Percentiles rank a stretch among this genome's conserved stretches.
Conservation (phyloP, 2,797 vertebrate species). For the Acanthiza pusilla region DNA sequence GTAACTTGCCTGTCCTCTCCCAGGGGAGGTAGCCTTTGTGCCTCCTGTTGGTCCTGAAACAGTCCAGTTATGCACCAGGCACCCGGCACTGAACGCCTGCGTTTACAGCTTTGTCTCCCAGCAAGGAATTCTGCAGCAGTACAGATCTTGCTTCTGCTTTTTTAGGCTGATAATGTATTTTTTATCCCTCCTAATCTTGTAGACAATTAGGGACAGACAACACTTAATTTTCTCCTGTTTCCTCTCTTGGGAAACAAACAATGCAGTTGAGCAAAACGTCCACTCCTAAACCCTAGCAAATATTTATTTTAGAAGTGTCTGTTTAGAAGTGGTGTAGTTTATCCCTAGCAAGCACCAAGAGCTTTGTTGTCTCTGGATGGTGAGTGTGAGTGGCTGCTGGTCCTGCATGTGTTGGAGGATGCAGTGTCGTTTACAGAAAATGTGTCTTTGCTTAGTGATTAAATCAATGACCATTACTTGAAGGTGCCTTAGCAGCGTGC, state of each 20-base stretch:
- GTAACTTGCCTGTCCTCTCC: constrained; percentile 30
- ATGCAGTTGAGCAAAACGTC: constrained; percentile 27
- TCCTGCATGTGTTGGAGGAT: constrained; percentile 1
- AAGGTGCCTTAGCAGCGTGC: constrained; percentile 43
- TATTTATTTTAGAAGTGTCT: constrained; percentile 53
- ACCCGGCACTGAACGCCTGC: constrained; percentile 50
- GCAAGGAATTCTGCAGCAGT: constrained; percentile 65
- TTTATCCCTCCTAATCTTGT: constrained; percentile 63
- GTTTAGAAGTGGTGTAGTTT: background rate
- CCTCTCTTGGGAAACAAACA: constrained; percentile 12
- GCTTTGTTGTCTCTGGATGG: constrained; percentile 18
- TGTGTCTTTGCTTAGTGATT: constrained; percentile 23
- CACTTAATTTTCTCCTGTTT: constrained; percentile 10
- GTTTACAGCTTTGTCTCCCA: constrained; percentile 49
- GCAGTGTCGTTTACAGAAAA: constrained; percentile 37
- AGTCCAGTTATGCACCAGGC: constrained; percentile 64
- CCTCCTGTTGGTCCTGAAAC: constrained; percentile 63
- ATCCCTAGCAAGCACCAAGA: background rate
- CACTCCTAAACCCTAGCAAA: constrained; percentile 49
- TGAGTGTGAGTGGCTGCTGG: constrained; percentile 29
- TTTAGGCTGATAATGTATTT: constrained; percentile 60
- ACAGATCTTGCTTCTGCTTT: constrained; percentile 67
- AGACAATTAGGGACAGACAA: constrained; percentile 40
- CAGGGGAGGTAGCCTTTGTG: constrained; percentile 57
- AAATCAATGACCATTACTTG: background rate